Percentiles rank a stretch among this genome's conserved stretches.
phyloP scores from a whole-genome alignment of 2,797 vertebrate genomes.

The Pteropus rufus region DNA sequence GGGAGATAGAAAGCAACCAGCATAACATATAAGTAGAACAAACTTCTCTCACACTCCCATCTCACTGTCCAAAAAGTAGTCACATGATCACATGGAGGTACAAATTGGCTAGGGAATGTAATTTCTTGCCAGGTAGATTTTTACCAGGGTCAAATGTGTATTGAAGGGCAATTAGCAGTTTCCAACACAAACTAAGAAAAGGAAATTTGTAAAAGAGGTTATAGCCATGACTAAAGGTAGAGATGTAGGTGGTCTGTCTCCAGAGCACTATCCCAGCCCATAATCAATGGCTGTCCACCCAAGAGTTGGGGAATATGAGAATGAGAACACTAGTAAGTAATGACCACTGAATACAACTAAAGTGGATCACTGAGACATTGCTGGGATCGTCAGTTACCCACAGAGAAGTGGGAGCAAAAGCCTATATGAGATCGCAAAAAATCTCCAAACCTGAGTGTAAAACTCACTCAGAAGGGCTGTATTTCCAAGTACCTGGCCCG shows the following conservation, averaged over 20 bases:
- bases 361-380: background rate
- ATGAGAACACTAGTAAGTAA: background rate
- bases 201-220: background rate
- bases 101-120: background rate
- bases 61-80: background rate
- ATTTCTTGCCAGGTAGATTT: background rate
- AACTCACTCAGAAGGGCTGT: background rate
- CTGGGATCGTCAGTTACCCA: background rate
- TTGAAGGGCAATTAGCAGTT: background rate
- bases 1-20: background rate
- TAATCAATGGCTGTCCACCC: background rate
- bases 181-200: background rate
- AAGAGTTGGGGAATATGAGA: background rate
- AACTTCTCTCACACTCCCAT: background rate
- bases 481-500: background rate
- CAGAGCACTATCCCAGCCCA: background rate
- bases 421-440: background rate
- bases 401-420: background rate
- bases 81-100: background rate
- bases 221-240: background rate
- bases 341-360: background rate
- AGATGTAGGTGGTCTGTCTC: background rate
- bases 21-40: background rate
- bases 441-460: background rate
- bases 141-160: background rate